Evolutionary conservation across 1,140 invertebrate genomes (phyloP).

Genomic region (Pentalonia nigronervosa): DNA sequence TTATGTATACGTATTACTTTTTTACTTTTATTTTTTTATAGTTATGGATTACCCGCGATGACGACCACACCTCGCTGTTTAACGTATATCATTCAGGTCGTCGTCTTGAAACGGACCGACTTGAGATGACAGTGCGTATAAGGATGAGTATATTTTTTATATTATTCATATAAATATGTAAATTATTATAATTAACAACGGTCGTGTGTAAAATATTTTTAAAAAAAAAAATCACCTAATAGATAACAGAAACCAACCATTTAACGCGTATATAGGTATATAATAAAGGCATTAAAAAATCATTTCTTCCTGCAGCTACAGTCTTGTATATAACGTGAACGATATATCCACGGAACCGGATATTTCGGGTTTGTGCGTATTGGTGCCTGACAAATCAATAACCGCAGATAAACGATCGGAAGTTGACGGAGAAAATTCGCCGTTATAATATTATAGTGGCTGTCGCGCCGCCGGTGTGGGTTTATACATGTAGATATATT

Average conservation of each 20-base stretch:
- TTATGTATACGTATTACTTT: neutral
- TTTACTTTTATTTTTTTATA: too few relatives aligned
- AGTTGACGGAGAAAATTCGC: neutral
- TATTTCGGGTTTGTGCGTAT: neutral
- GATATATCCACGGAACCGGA: neutral
- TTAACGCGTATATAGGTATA: neutral
- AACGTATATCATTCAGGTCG: neutral
- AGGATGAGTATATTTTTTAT: neutral
- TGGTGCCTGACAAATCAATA: slow-evolving; percentile 13
- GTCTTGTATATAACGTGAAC: neutral
- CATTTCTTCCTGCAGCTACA: neutral
- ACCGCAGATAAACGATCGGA: neutral
- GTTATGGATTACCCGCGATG: neutral
- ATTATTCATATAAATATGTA: neutral
- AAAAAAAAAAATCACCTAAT: neutral
- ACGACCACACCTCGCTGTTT: neutral
- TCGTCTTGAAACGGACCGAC: neutral
- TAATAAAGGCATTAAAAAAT: neutral
- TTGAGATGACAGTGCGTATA: neutral
- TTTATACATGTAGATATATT: neutral
- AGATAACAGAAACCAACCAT: neutral
- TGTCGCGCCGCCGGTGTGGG: neutral
- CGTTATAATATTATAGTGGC: neutral
- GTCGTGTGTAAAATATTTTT: neutral
- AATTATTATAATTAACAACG: neutral